Percentiles rank a stretch among this genome's conserved stretches.
Evolutionary conservation across 2,888 invertebrate species (phyloP).

Genomic region (Crematogaster levior): DNA sequence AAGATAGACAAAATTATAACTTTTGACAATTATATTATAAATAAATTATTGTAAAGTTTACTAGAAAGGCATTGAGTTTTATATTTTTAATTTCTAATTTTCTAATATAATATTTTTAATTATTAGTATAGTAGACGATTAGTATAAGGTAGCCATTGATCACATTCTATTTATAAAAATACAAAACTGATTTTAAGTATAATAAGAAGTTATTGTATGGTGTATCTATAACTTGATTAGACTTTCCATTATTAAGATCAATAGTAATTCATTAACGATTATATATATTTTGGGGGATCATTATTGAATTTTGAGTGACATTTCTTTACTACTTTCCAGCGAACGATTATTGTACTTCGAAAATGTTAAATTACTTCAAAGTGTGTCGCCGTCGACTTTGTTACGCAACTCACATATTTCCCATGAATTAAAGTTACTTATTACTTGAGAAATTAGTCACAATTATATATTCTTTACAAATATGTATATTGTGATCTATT

Average conservation of each 20-base stretch:
- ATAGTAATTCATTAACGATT: slow-evolving; percentile 27
- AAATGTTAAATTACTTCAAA: slow-evolving; percentile 33
- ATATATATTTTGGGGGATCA: neutral
- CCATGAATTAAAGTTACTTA: neutral
- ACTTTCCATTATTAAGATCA: slow-evolving; percentile 15
- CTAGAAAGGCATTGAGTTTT: neutral
- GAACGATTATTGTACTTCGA: slow-evolving; percentile 18
- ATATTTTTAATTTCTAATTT: neutral
- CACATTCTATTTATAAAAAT: neutral
- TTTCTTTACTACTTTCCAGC: neutral
- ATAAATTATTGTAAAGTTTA: neutral
- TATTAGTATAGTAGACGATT: neutral
- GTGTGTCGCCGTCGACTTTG: neutral
- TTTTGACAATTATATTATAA: neutral
- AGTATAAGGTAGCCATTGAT: neutral
- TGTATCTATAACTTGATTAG: neutral
- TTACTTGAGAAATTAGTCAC: neutral
- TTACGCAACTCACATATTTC: slow-evolving; percentile 5
- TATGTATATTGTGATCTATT: neutral
- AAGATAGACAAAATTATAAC: neutral
- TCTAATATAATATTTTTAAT: neutral
- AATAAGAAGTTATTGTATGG: neutral
- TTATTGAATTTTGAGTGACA: slow-evolving; percentile 27
- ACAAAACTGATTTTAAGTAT: neutral
- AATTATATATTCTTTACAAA: neutral